Conservation (phyloP, 2,888 invertebrate species). For the Rotaria sp. region DNA sequence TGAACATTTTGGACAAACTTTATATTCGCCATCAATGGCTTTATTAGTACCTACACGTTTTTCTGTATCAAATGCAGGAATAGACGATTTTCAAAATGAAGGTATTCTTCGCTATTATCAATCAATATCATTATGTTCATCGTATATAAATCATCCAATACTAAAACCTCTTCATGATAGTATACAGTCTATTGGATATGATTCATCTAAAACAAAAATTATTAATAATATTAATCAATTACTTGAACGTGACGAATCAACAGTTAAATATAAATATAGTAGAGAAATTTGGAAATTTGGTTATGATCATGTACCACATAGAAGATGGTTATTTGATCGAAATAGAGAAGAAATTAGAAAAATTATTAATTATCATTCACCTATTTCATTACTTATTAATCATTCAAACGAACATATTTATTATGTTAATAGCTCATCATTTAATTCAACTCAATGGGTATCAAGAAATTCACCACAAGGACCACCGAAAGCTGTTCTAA, state of each 20-base stretch:
- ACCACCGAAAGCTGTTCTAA: background rate
- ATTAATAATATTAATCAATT: background rate
- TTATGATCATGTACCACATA: conserved; percentile 10
- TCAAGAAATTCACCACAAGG: background rate
- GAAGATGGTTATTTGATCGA: conserved; percentile 1
- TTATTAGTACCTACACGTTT: background rate
- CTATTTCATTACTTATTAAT: background rate
- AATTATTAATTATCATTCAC: background rate
- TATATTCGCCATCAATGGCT: background rate
- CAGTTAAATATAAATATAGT: background rate
- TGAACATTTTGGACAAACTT: conserved; percentile 23
- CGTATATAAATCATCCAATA: background rate
- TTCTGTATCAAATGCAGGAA: background rate
- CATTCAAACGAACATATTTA: conserved; percentile 23
- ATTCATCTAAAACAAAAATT: background rate
- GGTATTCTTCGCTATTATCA: background rate
- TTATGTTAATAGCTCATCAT: background rate
- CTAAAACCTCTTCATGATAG: background rate
- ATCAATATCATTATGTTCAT: background rate
- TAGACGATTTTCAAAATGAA: background rate
- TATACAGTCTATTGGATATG: background rate
- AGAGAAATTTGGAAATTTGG: background rate
- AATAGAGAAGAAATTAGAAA: background rate
- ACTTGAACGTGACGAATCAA: background rate
- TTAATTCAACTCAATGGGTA: background rate